Evolutionary conservation across 2,113 vertebrate genomes (phyloP).

Genomic region (Strigops habroptila): DNA sequence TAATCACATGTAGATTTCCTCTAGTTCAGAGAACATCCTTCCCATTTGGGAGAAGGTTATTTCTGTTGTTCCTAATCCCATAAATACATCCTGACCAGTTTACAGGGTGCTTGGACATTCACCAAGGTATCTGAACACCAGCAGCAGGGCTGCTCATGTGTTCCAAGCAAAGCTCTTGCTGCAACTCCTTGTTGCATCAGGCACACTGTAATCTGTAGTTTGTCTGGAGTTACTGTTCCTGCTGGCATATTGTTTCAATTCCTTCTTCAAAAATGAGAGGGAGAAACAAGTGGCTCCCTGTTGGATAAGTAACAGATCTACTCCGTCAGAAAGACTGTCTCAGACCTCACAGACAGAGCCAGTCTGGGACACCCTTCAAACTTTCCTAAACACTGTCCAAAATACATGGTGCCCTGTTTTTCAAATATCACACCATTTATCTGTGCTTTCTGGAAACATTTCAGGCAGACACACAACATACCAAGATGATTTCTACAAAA

Average conservation of each 20-base stretch:
- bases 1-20: not conserved
- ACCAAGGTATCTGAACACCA: not conserved
- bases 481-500: constrained; percentile 25
- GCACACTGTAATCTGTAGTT: not conserved
- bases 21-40: not conserved
- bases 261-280: not conserved
- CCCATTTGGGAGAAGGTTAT: not conserved
- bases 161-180: not conserved
- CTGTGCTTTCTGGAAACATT: constrained; percentile 43
- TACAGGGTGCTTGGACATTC: not conserved
- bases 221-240: not conserved
- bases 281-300: constrained; percentile 26
- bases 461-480: constrained; percentile 32
- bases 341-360: constrained; percentile 37
- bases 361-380: constrained; percentile 28
- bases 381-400: constrained; percentile 36
- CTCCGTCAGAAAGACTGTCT: constrained; percentile 26
- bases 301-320: constrained; percentile 6
- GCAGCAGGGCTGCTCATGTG: not conserved
- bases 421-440: constrained; percentile 60
- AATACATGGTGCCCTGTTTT: constrained; percentile 57
- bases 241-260: not conserved
- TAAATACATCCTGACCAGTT: not conserved
- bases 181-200: not conserved
- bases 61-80: not conserved